These are phyloP conservation scores for Oncorhynchus mykiss DNA, from an alignment of 2,113 vertebrate genomes.

Conservation along the genomic window DNA sequence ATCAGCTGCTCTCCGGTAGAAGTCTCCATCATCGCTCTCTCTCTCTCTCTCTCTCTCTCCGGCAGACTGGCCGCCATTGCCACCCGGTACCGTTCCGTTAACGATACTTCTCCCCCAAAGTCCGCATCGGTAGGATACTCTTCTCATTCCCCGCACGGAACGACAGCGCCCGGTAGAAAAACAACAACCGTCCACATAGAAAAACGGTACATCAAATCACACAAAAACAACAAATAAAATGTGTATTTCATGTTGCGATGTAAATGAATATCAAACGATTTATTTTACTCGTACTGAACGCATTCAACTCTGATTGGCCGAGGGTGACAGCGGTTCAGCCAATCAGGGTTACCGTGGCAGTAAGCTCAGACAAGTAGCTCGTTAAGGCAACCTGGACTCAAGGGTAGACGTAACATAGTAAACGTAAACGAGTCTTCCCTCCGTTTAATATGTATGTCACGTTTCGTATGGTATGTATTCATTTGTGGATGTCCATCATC, in stretches of 20 bases:
- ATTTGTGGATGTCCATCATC: too few relatives aligned
- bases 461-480: too few relatives aligned
- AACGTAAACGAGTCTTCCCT: too few relatives aligned
- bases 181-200: background rate
- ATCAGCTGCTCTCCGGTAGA: background rate
- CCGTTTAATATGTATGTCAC: too few relatives aligned
- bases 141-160: background rate
- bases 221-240: background rate
- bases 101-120: conserved; percentile 1
- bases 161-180: background rate
- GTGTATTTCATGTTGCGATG: conserved; percentile 37
- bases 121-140: background rate
- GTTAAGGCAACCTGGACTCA: too few relatives aligned
- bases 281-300: conserved; percentile 31
- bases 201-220: background rate
- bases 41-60: background rate
- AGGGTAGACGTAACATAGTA: too few relatives aligned
- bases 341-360: conserved; percentile 42
- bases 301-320: conserved; percentile 56
- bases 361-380: too few relatives aligned
- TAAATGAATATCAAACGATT: background rate
- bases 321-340: conserved; percentile 21
- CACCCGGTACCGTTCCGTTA: conserved; percentile 9
- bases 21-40: background rate
- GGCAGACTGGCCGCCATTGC: conserved; percentile 2